These are phyloP conservation scores for Ophioninae sp. DNA, from an alignment of 2,888 invertebrate genomes.

Conservation along the genomic window DNA sequence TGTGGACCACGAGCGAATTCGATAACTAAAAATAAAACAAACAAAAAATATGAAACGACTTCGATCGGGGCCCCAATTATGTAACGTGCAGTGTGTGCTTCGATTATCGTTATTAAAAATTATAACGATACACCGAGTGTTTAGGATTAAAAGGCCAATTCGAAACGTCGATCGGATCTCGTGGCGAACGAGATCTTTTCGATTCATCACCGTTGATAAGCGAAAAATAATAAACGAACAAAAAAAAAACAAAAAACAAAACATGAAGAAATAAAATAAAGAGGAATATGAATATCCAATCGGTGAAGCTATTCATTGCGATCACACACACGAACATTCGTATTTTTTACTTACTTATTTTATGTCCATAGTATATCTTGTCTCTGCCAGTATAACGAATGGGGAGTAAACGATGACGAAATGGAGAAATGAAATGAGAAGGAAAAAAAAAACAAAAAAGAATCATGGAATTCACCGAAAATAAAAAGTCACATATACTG, in stretches of 20 bases:
- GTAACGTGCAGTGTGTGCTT: constrained; percentile 29
- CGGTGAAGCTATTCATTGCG: constrained; percentile 71
- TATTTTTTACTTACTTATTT: constrained; percentile 75
- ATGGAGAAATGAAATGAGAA: constrained; percentile 61
- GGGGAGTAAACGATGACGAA: constrained; percentile 65
- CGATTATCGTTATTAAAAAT: constrained; percentile 24
- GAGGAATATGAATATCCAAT: constrained; percentile 31
- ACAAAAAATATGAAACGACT: constrained; percentile 64
- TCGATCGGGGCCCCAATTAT: constrained; percentile 73
- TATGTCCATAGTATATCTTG: constrained; percentile 71
- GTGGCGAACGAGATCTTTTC: constrained; percentile 60
- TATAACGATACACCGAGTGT: constrained; percentile 32
- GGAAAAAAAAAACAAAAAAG: constrained; percentile 28
- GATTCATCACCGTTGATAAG: constrained; percentile 56
- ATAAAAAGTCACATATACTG: constrained; percentile 67
- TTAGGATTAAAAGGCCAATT: constrained; percentile 66
- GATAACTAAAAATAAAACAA: neutral
- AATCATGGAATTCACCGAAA: constrained; percentile 66
- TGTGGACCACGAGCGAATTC: constrained; percentile 74
- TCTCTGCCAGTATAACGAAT: constrained; percentile 73
- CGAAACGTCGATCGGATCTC: constrained; percentile 69
- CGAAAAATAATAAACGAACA: neutral
- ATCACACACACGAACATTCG: constrained; percentile 68
- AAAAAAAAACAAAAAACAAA: constrained; percentile 32
- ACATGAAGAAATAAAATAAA: constrained; percentile 21